Conservation (phyloP, 2,113 vertebrate genomes). For the Brachirus orientalis region DNA sequence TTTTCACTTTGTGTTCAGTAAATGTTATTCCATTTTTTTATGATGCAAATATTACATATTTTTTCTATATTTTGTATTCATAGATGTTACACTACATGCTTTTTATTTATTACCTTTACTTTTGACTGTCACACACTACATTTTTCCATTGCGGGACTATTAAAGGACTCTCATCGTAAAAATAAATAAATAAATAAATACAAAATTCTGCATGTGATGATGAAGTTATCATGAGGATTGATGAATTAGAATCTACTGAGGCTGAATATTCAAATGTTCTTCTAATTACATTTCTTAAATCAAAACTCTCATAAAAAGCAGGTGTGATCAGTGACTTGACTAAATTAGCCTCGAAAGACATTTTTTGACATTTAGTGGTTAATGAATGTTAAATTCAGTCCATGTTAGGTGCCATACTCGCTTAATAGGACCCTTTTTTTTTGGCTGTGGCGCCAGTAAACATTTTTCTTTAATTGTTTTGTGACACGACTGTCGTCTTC, state of each 20-base stretch:
- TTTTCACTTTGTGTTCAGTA: no score
- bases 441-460: neutral
- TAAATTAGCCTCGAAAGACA: constrained; percentile 10
- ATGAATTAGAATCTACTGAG: neutral
- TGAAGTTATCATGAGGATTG: neutral
- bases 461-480: neutral
- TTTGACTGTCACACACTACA: no score
- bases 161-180: neutral
- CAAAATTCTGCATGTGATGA: no score
- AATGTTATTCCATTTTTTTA: no score
- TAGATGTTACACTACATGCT: no score
- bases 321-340: no score
- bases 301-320: no score
- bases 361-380: constrained; percentile 17
- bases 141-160: no score
- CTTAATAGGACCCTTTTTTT: constrained; percentile 22
- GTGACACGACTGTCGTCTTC: neutral
- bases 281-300: constrained; percentile 23
- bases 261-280: constrained; percentile 12
- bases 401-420: constrained; percentile 3
- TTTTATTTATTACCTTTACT: no score
- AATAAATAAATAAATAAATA: neutral
- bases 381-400: constrained; percentile 20
- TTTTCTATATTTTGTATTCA: no score
- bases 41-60: no score